phyloP scores from a whole-genome alignment of 2,888 invertebrate species.

The Plutella xylostella region DNA sequence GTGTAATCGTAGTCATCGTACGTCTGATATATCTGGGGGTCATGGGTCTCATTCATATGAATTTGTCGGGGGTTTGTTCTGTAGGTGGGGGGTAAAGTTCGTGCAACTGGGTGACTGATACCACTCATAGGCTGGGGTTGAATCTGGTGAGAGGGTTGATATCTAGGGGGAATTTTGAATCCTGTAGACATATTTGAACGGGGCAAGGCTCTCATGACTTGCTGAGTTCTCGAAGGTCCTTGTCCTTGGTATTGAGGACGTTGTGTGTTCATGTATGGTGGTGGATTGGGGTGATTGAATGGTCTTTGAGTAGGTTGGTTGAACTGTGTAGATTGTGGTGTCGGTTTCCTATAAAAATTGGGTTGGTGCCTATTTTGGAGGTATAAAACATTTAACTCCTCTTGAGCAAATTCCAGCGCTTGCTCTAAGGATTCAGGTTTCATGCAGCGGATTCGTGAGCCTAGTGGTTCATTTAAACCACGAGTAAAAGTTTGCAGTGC shows the following conservation, averaged over 20 bases:
- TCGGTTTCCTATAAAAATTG: not conserved
- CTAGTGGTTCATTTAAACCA: conserved; percentile 17
- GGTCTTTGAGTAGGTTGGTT: not conserved
- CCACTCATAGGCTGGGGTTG: conserved; percentile 14
- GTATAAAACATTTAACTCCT: conserved; percentile 17
- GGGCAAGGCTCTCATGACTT: conserved; percentile 1
- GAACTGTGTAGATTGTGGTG: not conserved
- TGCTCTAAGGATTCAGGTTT: conserved; percentile 19
- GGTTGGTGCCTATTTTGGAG: conserved; percentile 16
- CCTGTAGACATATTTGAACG: not conserved
- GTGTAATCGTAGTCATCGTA: too few species aligned
- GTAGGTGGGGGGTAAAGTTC: conserved; percentile 5
- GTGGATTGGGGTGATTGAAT: not conserved
- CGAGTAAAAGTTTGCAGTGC: not conserved
- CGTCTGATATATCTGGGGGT: too few species aligned
- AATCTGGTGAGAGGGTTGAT: not conserved
- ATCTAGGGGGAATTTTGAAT: not conserved
- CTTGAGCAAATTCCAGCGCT: conserved; percentile 20
- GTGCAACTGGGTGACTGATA: too few species aligned
- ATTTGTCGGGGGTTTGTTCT: conserved; percentile 1
- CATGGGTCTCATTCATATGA: conserved; percentile 1
- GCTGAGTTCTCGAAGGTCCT: conserved; percentile 4
- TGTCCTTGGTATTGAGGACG: not conserved
- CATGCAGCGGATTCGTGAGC: conserved; percentile 23
- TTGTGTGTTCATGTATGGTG: not conserved